Conservation (phyloP, 2,113 vertebrate species). For the Clarias magur region DNA sequence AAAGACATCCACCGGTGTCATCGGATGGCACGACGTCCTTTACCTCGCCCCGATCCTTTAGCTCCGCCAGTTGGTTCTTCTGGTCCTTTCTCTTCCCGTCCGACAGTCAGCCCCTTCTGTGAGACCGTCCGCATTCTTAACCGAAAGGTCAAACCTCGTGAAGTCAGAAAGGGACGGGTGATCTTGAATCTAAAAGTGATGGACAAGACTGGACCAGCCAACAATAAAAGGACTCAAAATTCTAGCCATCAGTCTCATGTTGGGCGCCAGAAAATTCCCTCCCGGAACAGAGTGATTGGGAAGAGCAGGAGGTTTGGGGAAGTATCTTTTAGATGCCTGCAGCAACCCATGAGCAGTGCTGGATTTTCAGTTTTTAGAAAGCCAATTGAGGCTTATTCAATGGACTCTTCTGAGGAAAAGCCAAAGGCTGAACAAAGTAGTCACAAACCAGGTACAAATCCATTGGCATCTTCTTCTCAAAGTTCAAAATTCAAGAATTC, state of each 20-base stretch:
- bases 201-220: constrained; percentile 77
- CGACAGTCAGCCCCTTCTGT: constrained; percentile 88
- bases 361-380: constrained; percentile 75
- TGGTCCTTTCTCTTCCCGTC: constrained; percentile 75
- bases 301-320: constrained; percentile 82
- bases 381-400: constrained; percentile 70
- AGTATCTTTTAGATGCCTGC: constrained; percentile 86
- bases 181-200: constrained; percentile 97
- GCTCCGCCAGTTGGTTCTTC: constrained; percentile 57
- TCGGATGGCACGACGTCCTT: constrained; percentile 91
- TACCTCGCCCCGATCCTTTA: constrained; percentile 86
- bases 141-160: constrained; percentile 91
- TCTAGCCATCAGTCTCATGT: constrained; percentile 51
- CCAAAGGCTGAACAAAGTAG: constrained; percentile 68
- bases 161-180: constrained; percentile 91
- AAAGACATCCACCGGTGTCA: constrained; percentile 97
- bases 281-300: constrained; percentile 90
- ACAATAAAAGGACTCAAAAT: constrained; percentile 52
- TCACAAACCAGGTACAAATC: constrained; percentile 41
- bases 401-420: constrained; percentile 67
- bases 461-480: constrained; percentile 58
- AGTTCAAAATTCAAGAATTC: constrained; percentile 31
- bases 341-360: constrained; percentile 70
- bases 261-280: constrained; percentile 87
- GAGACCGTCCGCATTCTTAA: constrained; percentile 98